These are phyloP conservation scores for Pelecanus crispus DNA, from an alignment of 2,113 vertebrate species.

Conservation along the genomic window DNA sequence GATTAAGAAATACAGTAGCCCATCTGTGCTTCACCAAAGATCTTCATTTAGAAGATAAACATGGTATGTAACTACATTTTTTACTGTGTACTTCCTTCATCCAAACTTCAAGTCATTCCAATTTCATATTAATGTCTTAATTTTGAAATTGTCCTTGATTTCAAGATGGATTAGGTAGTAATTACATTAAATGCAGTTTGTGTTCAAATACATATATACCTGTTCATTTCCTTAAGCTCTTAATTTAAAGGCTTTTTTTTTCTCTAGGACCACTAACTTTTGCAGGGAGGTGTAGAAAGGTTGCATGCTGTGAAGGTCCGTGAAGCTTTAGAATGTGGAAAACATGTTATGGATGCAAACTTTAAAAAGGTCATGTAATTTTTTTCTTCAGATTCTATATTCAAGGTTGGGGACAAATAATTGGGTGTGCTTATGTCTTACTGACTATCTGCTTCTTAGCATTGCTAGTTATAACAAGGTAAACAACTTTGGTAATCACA, in stretches of 20 bases:
- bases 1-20: neutral
- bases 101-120: neutral
- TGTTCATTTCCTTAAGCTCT: neutral
- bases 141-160: constrained; percentile 24
- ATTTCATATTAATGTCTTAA: constrained; percentile 4
- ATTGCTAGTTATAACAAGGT: neutral
- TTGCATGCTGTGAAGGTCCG: neutral
- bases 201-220: neutral
- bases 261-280: neutral
- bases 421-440: neutral
- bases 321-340: neutral
- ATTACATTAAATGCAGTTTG: constrained; percentile 16
- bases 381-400: neutral
- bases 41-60: constrained; percentile 2
- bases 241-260: neutral
- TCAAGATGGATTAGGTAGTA: neutral
- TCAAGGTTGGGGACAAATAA: neutral
- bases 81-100: neutral
- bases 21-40: constrained; percentile 20
- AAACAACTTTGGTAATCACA: neutral
- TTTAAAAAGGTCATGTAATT: neutral
- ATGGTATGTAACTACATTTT: neutral
- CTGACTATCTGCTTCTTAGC: neutral
- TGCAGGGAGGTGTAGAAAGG: neutral
- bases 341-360: neutral